Conservation (phyloP, 2,888 invertebrate species). For the Pyrrhia umbra region DNA sequence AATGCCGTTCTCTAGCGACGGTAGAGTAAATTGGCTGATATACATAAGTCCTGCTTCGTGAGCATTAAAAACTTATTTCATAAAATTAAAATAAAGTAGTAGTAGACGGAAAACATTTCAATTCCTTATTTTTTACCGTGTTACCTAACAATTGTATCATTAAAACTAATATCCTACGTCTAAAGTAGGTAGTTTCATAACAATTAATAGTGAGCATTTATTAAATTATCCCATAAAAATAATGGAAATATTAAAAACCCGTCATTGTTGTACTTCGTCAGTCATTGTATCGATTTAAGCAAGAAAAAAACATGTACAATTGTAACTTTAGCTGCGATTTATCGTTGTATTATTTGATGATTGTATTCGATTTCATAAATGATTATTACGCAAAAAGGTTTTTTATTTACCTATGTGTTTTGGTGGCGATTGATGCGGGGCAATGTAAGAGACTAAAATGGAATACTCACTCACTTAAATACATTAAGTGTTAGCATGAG, state of each 20-base stretch:
- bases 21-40: too few species aligned
- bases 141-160: slow-evolving; percentile 23
- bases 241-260: slow-evolving; percentile 37
- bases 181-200: slow-evolving; percentile 16
- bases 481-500: too few species aligned
- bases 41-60: too few species aligned
- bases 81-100: too few species aligned
- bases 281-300: slow-evolving; percentile 23
- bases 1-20: too few species aligned
- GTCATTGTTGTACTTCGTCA: slow-evolving; percentile 40
- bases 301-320: slow-evolving; percentile 9
- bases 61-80: too few species aligned
- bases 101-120: slow-evolving; percentile 13
- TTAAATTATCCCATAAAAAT: slow-evolving; percentile 52
- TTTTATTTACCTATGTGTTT: background rate
- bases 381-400: background rate
- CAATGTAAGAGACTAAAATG: too few species aligned
- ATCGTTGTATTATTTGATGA: background rate
- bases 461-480: too few species aligned
- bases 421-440: background rate
- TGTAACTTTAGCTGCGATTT: slow-evolving; percentile 19
- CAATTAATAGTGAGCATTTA: slow-evolving; percentile 13
- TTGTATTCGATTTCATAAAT: background rate
- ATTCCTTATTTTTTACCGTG: slow-evolving; percentile 5
- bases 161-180: background rate